A percentile compares a stretch with the other conserved stretches of the same genome.
Conservation (phyloP, 2,113 vertebrate genomes). For the Apaloderma vittatum region DNA sequence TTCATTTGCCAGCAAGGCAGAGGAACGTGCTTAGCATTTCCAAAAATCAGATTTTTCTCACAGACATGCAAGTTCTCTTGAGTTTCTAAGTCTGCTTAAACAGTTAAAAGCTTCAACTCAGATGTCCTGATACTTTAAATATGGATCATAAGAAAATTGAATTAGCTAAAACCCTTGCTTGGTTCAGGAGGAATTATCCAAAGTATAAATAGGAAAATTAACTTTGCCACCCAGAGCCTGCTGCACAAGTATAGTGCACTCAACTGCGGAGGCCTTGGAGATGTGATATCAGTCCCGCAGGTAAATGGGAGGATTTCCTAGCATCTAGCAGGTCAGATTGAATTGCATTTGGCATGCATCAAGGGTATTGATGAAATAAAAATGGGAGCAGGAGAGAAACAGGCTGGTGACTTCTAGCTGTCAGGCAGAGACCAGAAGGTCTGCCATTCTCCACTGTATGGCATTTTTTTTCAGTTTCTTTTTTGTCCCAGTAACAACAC, state of each 20-base stretch:
- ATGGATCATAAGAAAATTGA: not conserved
- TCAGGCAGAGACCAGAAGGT: not conserved
- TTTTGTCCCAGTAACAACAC: not conserved
- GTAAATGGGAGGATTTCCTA: not conserved
- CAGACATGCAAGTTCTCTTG: not conserved
- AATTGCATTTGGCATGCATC: not conserved
- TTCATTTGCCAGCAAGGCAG: constrained; percentile 13
- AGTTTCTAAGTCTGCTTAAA: not conserved
- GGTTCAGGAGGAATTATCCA: not conserved
- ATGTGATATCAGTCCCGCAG: accelerated
- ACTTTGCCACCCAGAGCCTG: not conserved
- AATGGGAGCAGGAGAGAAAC: not conserved
- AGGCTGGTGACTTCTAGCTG: not conserved
- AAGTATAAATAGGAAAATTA: not conserved
- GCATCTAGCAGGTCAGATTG: not conserved
- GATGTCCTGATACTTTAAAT: not conserved
- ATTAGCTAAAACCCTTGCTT: not conserved
- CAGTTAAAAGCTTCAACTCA: not conserved
- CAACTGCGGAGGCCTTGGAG: not conserved
- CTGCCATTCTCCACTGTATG: not conserved
- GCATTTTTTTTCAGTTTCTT: not conserved
- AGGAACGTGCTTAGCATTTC: not conserved
- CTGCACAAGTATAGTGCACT: accelerated
- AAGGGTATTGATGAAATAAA: not conserved
- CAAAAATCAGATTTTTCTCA: not conserved